A percentile compares a stretch with the other conserved stretches of the same genome.
Conservation (phyloP, 2,797 vertebrate genomes). For the Silurus lanzhouensis region DNA sequence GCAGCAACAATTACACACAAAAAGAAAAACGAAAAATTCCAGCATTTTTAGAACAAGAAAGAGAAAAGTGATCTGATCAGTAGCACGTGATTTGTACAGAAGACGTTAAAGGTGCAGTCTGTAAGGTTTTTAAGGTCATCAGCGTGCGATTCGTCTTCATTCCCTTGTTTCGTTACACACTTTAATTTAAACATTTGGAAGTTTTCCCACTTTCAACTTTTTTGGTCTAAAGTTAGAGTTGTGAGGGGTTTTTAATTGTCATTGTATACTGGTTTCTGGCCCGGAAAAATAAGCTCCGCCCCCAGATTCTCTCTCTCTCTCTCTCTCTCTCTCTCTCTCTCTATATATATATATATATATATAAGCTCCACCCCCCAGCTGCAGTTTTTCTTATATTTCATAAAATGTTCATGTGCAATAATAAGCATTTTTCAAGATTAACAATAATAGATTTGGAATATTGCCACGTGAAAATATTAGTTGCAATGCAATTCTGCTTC, state of each 20-base stretch:
- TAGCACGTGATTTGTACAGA: constrained; percentile 49
- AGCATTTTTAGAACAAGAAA: constrained; percentile 47
- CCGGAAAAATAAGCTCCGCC: constrained; percentile 3
- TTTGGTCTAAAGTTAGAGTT: no score
- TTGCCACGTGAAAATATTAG: background rate
- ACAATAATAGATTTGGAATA: background rate
- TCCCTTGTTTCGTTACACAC: background rate
- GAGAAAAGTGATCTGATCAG: constrained; percentile 55
- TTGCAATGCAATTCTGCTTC: background rate
- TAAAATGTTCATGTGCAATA: background rate
- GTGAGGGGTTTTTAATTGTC: no score
- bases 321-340: background rate
- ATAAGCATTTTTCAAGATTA: background rate
- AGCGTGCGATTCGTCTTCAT: background rate
- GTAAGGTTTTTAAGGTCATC: background rate
- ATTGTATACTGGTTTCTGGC: background rate
- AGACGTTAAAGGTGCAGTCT: constrained; percentile 25
- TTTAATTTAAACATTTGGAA: background rate
- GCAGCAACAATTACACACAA: constrained; percentile 57
- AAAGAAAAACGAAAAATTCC: constrained; percentile 47
- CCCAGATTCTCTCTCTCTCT: background rate
- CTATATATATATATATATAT: no score
- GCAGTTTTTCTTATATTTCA: background rate
- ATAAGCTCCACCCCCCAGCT: background rate
- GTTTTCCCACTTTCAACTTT: no score